These are phyloP conservation scores for Sinodicranocentrus sp. DNA, from an alignment of 2,888 invertebrate genomes.

Conservation along the genomic window DNA sequence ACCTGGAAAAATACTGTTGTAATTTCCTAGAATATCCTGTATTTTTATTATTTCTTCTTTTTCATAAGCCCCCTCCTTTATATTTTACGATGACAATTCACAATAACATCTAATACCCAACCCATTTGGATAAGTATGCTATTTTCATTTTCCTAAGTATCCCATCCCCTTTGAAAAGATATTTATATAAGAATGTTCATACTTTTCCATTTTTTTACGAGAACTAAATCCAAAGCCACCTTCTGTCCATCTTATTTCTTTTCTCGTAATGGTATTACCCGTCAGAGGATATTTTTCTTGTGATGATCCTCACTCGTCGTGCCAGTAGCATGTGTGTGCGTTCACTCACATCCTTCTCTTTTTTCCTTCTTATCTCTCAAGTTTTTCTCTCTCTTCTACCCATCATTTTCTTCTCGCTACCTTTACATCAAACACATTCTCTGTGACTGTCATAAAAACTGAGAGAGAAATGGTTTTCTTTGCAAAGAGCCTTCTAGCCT, in stretches of 20 bases:
- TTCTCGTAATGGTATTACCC: not conserved
- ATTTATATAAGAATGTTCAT: too few relatives aligned
- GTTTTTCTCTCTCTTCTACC: not conserved
- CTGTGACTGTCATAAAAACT: not conserved
- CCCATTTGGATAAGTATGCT: too few relatives aligned
- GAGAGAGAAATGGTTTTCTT: not conserved
- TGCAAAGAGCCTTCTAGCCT: not conserved
- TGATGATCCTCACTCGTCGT: not conserved
- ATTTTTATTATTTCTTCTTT: too few relatives aligned
- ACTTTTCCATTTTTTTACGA: too few relatives aligned
- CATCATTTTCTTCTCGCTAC: conserved; percentile 9
- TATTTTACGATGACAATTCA: too few relatives aligned
- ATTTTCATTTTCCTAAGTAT: too few relatives aligned
- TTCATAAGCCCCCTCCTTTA: too few relatives aligned
- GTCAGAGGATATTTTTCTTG: not conserved
- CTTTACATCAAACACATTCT: conserved; percentile 22
- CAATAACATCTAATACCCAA: too few relatives aligned
- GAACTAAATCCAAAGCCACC: too few relatives aligned
- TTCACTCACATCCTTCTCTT: not conserved
- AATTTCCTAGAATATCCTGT: too few relatives aligned
- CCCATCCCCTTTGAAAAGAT: too few relatives aligned
- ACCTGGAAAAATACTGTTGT: not conserved
- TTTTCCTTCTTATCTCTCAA: not conserved
- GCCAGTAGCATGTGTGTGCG: conserved; percentile 4
- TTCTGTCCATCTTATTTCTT: not conserved